Conservation (phyloP, 2,113 vertebrate species). For the Canis aureus region DNA sequence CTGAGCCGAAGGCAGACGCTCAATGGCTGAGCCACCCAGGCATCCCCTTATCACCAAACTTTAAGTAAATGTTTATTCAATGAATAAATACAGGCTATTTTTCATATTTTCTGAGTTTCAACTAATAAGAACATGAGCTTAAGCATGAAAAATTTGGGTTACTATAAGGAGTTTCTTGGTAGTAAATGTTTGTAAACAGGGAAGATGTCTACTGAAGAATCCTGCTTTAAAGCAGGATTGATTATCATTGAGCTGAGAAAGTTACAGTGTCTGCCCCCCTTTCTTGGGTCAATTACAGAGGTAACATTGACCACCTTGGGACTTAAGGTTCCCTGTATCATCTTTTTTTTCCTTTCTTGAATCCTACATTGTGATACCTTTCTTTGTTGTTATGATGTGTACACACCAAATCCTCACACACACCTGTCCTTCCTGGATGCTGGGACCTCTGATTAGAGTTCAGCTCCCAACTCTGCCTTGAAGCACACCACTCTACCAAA, state of each 20-base stretch:
- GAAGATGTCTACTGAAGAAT: not conserved
- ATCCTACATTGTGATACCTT: not conserved
- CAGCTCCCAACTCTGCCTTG: not conserved
- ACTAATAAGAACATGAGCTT: slow-evolving; percentile 40
- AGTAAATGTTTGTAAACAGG: slow-evolving; percentile 33
- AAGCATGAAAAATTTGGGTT: slow-evolving; percentile 46
- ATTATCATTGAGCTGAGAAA: slow-evolving; percentile 8
- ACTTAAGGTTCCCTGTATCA: not conserved
- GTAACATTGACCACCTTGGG: not conserved
- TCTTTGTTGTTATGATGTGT: not conserved
- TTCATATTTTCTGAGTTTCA: slow-evolving; percentile 35
- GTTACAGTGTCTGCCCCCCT: not conserved
- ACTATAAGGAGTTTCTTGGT: not conserved
- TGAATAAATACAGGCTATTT: slow-evolving; percentile 28
- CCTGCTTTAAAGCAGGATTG: slow-evolving; percentile 16
- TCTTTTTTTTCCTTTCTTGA: slow-evolving; percentile 41
- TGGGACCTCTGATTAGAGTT: slow-evolving; percentile 17
- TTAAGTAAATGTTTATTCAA: slow-evolving; percentile 44
- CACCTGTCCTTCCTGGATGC: not conserved
- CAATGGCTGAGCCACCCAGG: too few relatives aligned
- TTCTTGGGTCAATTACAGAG: not conserved
- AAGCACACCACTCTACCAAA: slow-evolving; percentile 1
- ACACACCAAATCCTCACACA: not conserved
- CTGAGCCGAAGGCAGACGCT: too few relatives aligned
- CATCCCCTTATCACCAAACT: not conserved